Percentiles rank a stretch among this genome's conserved stretches.
Evolutionary conservation across 1,140 invertebrate species (phyloP).

Genomic region (Uloborus diversus): DNA sequence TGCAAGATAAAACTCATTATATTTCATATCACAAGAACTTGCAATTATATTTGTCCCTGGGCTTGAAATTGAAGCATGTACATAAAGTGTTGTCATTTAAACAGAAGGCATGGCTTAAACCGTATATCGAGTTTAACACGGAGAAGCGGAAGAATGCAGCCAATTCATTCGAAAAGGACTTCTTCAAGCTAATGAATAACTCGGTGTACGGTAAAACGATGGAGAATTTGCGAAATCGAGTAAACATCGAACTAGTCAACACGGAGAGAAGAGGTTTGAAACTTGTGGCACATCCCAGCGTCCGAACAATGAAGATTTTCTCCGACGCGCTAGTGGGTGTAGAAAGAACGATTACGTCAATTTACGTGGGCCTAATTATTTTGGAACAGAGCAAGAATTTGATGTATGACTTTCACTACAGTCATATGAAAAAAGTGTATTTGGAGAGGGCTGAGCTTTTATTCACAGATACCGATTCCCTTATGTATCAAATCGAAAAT

Average conservation of each 20-base stretch:
- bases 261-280: neutral
- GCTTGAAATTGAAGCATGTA: slow-evolving; percentile 59
- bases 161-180: slow-evolving; percentile 59
- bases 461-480: neutral
- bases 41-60: slow-evolving; percentile 66
- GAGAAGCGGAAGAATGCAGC: slow-evolving; percentile 58
- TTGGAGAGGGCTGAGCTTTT: neutral
- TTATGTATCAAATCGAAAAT: neutral
- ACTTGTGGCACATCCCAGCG: neutral
- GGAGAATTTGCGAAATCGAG: slow-evolving; percentile 3
- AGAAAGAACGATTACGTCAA: neutral
- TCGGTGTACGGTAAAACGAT: neutral
- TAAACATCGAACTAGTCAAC: slow-evolving; percentile 1
- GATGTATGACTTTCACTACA: neutral
- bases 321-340: neutral
- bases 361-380: neutral
- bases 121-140: slow-evolving; percentile 64
- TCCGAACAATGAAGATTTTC: neutral
- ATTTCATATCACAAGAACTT: slow-evolving; percentile 68
- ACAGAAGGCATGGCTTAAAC: neutral
- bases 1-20: slow-evolving; percentile 63
- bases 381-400: neutral
- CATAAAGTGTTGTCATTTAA: slow-evolving; percentile 60
- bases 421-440: neutral
- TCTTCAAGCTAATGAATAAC: slow-evolving; percentile 16